These are phyloP conservation scores for Eulemur coronatus DNA, from an alignment of 2,797 vertebrate species.

Conservation along the genomic window DNA sequence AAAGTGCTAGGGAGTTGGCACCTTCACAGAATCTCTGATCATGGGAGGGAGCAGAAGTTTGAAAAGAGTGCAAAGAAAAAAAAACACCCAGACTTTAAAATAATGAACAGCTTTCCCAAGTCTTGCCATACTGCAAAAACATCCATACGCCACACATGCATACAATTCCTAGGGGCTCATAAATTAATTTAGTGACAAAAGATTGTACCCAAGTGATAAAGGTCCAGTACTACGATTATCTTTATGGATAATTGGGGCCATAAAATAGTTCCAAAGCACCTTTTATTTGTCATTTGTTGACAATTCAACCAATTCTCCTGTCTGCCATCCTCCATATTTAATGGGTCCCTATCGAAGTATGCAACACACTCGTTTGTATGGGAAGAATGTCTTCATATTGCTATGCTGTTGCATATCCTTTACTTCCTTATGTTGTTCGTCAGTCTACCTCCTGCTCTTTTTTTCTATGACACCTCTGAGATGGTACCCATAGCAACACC, in stretches of 20 bases:
- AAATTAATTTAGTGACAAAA: slow-evolving; percentile 70
- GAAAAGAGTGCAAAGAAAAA: not conserved
- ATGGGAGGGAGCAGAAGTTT: not conserved
- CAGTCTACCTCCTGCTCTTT: slow-evolving; percentile 73
- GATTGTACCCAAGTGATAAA: slow-evolving; percentile 53
- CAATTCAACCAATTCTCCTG: slow-evolving; percentile 64
- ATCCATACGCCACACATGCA: not conserved
- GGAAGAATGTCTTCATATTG: slow-evolving; percentile 74
- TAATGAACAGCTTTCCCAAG: slow-evolving; percentile 69
- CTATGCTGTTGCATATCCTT: slow-evolving; percentile 66
- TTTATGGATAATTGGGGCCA: slow-evolving; percentile 68
- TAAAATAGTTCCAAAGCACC: slow-evolving; percentile 63
- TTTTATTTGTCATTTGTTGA: slow-evolving; percentile 76
- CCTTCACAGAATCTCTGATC: slow-evolving; percentile 46
- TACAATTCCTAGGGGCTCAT: not conserved
- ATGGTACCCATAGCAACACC: slow-evolving; percentile 88
- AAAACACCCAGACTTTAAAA: slow-evolving; percentile 66
- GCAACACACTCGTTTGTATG: slow-evolving; percentile 56
- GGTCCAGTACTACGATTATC: slow-evolving; percentile 62
- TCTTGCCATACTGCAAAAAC: slow-evolving; percentile 49
- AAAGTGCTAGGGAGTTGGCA: not conserved
- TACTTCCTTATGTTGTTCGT: slow-evolving; percentile 78
- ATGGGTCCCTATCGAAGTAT: slow-evolving; percentile 49
- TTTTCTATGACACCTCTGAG: slow-evolving; percentile 81
- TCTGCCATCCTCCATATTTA: slow-evolving; percentile 67